Conservation (phyloP, 2,113 vertebrate genomes). For the Sakesphorus luctuosus region DNA sequence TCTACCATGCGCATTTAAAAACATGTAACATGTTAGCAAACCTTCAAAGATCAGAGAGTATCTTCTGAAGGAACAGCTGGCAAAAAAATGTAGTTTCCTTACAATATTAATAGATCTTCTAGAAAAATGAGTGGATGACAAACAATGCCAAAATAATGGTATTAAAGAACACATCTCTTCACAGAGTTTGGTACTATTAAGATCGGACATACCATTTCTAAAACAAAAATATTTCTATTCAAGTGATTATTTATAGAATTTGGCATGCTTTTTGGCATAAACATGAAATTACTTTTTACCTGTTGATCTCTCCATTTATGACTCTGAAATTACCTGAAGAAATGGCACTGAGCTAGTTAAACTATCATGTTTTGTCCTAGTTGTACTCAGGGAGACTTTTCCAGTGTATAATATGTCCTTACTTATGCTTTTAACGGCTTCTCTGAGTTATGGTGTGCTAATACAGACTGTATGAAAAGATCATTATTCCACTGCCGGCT, state of each 20-base stretch:
- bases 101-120: not conserved
- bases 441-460: not conserved
- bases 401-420: not conserved
- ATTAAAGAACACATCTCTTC: not conserved
- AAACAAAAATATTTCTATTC: not conserved
- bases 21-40: not conserved
- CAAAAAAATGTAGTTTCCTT: not conserved
- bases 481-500: not conserved
- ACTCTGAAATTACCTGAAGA: not conserved
- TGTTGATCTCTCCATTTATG: not conserved
- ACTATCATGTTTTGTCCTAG: not conserved
- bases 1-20: not conserved
- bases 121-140: not conserved
- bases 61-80: not conserved
- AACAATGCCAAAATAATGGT: fast-evolving
- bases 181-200: not conserved
- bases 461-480: not conserved
- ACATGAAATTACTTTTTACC: not conserved
- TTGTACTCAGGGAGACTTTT: not conserved
- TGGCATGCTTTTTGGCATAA: not conserved
- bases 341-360: not conserved
- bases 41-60: not conserved
- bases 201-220: not conserved
- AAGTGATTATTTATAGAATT: not conserved
- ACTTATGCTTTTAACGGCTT: not conserved